Evolutionary conservation across 2,888 invertebrate genomes (phyloP), one percentile per base, ranked within the genome.

Genomic region (Scaptomyza polygonia): DNA sequence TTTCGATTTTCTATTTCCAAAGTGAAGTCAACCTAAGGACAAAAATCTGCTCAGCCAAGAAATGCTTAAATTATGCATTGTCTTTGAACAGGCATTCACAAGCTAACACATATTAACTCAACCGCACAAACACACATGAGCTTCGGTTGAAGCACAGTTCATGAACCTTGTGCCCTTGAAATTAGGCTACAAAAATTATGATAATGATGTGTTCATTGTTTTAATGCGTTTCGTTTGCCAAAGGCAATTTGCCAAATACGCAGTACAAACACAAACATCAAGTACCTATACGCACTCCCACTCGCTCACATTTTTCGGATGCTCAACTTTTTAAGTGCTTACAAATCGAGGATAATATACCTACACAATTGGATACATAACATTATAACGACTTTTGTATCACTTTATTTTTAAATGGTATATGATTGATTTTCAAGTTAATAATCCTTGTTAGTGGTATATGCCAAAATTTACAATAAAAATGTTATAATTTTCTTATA

Each of bases 161-260:
- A 54, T 29, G 42, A 36, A 29, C 7, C n/a, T n/a, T 11, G 27
- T 59, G 65, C 64, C 53, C 70, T 72, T 65, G 61, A 83, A 87
- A 88, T 79, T 84, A 83, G 80, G 86, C 88, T 62, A 80, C 83
- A 80, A 71, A 76, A 84, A 78, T 84, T 84, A 88, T 76, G 86
- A 75, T 87, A 86, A 84, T 83, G 78, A 86, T 88, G 88, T 84
- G 84, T 86, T 88, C 78, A 85, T 83, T 85, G 88, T 88, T 86
- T 80, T 88, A 76, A 88, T 86, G 83, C 67, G 66, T 45, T 36
- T 63, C 52, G 32, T 61, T 39, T 52, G 63, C 77, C 67, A 48
- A 63, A 66, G 69, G 67, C 75, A 66, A 73, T 77, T 85, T 70
- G 47, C 64, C 70, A 61, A 71, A 62, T 62, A 76, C 48, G 61